Conservation (phyloP, 2,797 vertebrate genomes). For the Cirrhinus molitorella region DNA sequence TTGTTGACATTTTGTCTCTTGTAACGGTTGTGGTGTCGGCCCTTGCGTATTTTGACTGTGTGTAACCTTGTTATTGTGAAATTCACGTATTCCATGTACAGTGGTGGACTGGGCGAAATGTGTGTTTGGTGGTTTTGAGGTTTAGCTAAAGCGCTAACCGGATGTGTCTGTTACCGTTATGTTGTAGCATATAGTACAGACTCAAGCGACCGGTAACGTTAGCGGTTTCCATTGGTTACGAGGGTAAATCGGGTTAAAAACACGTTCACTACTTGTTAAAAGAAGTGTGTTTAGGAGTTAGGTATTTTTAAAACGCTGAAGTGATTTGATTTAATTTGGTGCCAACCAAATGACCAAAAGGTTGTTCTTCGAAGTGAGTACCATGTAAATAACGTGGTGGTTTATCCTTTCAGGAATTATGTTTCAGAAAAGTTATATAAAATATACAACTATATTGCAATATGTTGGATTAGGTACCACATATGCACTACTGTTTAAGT, state of each 20-base stretch:
- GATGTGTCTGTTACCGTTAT: background rate
- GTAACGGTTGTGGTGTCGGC: background rate
- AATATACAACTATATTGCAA: too few relatives aligned
- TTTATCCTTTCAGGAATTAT: too few relatives aligned
- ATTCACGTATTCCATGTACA: background rate
- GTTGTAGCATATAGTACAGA: background rate
- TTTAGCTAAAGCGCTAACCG: constrained; percentile 6
- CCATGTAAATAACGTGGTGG: background rate
- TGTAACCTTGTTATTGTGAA: background rate
- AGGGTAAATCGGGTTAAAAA: background rate
- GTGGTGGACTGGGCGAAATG: too few relatives aligned
- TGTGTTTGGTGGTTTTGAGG: background rate
- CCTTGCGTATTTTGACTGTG: too few relatives aligned
- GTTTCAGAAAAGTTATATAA: background rate
- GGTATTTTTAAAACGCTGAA: background rate
- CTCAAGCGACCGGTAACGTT: background rate
- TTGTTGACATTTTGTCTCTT: background rate
- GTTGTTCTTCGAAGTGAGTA: too few relatives aligned
- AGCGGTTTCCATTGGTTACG: background rate
- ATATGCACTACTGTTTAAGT: too few relatives aligned
- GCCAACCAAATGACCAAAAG: background rate
- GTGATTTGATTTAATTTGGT: background rate
- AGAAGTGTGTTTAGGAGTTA: background rate
- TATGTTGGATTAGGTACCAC: too few relatives aligned
- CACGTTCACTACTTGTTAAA: background rate